Percentiles rank a stretch among this genome's conserved stretches.
These are phyloP conservation scores for Leptopilina myrica DNA, from an alignment of 2,888 invertebrate species.

Conservation along the genomic window DNA sequence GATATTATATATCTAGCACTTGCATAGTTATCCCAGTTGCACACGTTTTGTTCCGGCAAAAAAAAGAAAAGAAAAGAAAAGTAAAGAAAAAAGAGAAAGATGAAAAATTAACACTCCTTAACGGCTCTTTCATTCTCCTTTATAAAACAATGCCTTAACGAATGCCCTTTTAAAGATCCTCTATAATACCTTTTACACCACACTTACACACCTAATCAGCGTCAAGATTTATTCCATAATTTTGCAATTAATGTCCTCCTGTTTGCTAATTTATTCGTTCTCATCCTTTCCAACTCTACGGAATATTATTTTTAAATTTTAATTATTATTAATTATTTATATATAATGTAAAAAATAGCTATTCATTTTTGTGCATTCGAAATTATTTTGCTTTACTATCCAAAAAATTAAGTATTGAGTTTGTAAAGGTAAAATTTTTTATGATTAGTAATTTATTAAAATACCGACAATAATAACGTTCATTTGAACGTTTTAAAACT, in stretches of 20 bases:
- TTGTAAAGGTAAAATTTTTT: too few species aligned
- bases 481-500: too few species aligned
- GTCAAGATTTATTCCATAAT: slow-evolving; percentile 15
- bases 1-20: slow-evolving; percentile 36
- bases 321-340: too few species aligned
- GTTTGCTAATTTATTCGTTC: background rate
- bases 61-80: too few species aligned
- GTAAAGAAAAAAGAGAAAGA: background rate
- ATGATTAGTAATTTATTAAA: too few species aligned
- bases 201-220: background rate
- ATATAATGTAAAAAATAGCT: too few species aligned
- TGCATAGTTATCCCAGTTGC: slow-evolving; percentile 28
- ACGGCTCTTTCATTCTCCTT: slow-evolving; percentile 12
- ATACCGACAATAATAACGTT: too few species aligned
- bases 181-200: background rate
- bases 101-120: slow-evolving; percentile 32
- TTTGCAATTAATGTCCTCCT: slow-evolving; percentile 11
- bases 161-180: slow-evolving; percentile 23
- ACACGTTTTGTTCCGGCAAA: background rate
- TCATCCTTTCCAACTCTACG: background rate
- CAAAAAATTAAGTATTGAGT: too few species aligned
- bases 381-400: too few species aligned
- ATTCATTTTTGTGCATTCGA: too few species aligned
- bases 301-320: too few species aligned
- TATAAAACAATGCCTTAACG: slow-evolving; percentile 34